Evolutionary conservation across 2,113 vertebrate genomes (phyloP), one percentile per base, ranked within the genome.

Genomic region (Sus scrofa): DNA sequence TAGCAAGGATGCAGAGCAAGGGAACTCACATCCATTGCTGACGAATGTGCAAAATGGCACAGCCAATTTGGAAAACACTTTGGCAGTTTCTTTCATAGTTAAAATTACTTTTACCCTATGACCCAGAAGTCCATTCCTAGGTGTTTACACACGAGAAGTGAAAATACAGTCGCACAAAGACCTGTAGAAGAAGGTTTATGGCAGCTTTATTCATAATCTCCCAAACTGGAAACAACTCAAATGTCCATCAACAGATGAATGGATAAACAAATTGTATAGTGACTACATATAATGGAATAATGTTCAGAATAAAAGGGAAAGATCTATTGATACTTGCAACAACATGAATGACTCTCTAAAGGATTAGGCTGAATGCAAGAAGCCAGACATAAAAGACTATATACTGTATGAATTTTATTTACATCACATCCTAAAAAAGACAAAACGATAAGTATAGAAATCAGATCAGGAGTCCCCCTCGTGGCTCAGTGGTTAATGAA

Each of bases 121-220:
- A 71, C 8, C 15, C 63, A 74, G 68, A 13, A 50, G 67, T 30
- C 10, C 18, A 58, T 30, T 83, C 9, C 14, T 34, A 96, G 50
- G 70, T 81, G 12, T 62, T 93, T 77, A 89, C 60, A 58, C 50
- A 86, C 24, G 4, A 91, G 60, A 89, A 94, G 83, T 74, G 20
- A 58, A 89, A 94, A 75, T 3, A 65, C 22, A 78, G 34, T 44
- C 7, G 60, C n/a, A 68, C n/a, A 96, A 88, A 89, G 39, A 56
- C 50, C 4, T 14, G 5, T 86, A 37, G 0, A 85, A 78, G 14
- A 91, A 83, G 30, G 7, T 32, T 96, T 86, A 70, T 14, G 63
- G 79, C 19, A 60, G 22, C 13, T 86, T 90, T 91, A 78, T 92
- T 94, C 60, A 86, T 83, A 74, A 91, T 95, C 67, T 93, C 24